Conservation (phyloP, 2,113 vertebrate species). For the Chinchilla lanigera region DNA sequence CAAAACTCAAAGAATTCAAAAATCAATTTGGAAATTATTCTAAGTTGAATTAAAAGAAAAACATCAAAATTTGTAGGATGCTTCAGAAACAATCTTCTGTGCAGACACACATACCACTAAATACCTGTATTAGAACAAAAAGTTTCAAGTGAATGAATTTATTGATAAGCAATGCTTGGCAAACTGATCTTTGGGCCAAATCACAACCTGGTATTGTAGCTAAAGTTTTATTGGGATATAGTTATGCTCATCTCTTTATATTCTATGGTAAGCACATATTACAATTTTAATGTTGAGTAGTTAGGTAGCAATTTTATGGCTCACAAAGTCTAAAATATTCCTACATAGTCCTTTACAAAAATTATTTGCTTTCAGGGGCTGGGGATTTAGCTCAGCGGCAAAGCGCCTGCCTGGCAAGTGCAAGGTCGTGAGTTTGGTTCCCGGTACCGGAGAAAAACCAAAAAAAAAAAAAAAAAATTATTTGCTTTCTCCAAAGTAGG, state of each 20-base stretch:
- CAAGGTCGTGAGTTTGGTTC: too few species aligned
- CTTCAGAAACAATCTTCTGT: neutral
- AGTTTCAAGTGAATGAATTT: neutral
- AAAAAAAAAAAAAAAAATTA: too few species aligned
- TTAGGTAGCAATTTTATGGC: neutral
- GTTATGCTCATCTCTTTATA: neutral
- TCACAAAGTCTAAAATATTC: slow-evolving; percentile 10
- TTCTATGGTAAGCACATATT: neutral
- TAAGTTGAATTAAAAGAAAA: slow-evolving; percentile 7
- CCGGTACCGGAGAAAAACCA: too few species aligned
- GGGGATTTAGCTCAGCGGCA: too few species aligned
- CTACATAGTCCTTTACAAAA: neutral
- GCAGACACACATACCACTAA: neutral
- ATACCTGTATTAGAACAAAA: neutral
- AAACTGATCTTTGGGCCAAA: neutral
- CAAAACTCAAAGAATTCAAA: slow-evolving; percentile 31
- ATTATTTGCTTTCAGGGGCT: too few species aligned
- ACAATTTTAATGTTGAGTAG: neutral
- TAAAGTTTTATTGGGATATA: neutral
- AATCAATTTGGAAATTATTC: neutral
- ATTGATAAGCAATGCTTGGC: neutral
- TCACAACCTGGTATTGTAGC: neutral
- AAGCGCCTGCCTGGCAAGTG: too few species aligned
- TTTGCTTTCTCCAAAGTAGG: neutral
- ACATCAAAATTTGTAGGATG: neutral